Base-by-base conservation (phyloP, 2,113 vertebrate genomes). In the Hipposideros armiger region DNA sequence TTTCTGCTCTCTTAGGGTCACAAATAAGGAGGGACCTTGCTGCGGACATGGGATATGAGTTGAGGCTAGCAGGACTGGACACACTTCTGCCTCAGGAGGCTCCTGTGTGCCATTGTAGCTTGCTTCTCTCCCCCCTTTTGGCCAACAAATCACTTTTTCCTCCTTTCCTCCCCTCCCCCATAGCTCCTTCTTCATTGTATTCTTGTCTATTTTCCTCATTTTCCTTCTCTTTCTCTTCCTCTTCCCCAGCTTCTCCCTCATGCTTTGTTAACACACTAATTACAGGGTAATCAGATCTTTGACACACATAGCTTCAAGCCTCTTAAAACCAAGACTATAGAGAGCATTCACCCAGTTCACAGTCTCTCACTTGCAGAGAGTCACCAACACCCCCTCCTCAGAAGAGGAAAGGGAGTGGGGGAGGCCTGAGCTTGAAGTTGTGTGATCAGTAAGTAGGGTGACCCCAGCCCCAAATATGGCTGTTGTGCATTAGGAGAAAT, bases 221-320 rank as follows among this genome's bases (percentile, higher is more conserved):
- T 17, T 82, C 19, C 4, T 85, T 84, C 47, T 45, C n/a, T 66
- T 90, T 84, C 58, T 45, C 45, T 72, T 90, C 16, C 28, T 73
- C 20, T 76, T 92, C 62, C 83, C 20, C 60, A 94, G 26, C 36
- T 96, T 90, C 80, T 95, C 36, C 24, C n/a, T 93, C 60, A 62
- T 91, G 82, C 76, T 95, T 96, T 60, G 82, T 85, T 95, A 91
- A 82, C 74, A 90, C 80, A 74, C 52, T 92, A 94, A 95, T 96
- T 94, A 92, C 40, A 91, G 52, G 81, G 62, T 67, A 87, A 56
- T 78, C 7, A 17, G n/a, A 80, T 92, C 58, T 95, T 94, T 97
- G 86, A 76, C 50, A 80, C 73, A 87, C 73, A 56, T 56, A 83
- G 50, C 69, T 89, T 91, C 91, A 89, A 95, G 20, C 40, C 82